These are phyloP conservation scores for Camponotus vicinus DNA, from an alignment of 1,140 invertebrate genomes.

Conservation along the genomic window DNA sequence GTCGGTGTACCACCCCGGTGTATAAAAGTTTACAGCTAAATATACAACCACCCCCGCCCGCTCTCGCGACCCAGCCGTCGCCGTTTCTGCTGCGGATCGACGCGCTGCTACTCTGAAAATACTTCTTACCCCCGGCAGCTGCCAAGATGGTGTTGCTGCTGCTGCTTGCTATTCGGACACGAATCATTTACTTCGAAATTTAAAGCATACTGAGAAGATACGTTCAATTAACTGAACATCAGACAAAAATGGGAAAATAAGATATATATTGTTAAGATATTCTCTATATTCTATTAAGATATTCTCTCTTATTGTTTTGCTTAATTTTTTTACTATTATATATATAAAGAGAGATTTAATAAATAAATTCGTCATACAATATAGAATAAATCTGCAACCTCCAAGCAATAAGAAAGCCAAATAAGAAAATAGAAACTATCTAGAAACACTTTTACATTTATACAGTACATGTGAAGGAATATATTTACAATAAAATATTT, in stretches of 20 bases:
- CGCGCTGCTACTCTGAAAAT: slow-evolving; percentile 33
- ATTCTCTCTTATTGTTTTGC: neutral
- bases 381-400: no score
- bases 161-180: neutral
- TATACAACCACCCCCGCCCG: slow-evolving; percentile 58
- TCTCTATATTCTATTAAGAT: neutral
- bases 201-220: neutral
- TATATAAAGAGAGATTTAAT: no score
- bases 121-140: neutral
- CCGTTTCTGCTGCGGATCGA: slow-evolving; percentile 42
- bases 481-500: neutral
- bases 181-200: neutral
- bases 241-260: neutral
- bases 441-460: no score
- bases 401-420: no score
- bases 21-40: slow-evolving; percentile 67
- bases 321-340: neutral
- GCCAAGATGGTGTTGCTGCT: neutral
- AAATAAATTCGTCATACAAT: no score
- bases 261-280: neutral
- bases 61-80: slow-evolving; percentile 39
- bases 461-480: no score
- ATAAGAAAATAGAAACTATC: no score
- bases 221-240: neutral
- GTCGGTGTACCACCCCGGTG: slow-evolving; percentile 38